Base-by-base conservation (phyloP, 2,888 invertebrate genomes). In the Drosophila melanocephala region DNA sequence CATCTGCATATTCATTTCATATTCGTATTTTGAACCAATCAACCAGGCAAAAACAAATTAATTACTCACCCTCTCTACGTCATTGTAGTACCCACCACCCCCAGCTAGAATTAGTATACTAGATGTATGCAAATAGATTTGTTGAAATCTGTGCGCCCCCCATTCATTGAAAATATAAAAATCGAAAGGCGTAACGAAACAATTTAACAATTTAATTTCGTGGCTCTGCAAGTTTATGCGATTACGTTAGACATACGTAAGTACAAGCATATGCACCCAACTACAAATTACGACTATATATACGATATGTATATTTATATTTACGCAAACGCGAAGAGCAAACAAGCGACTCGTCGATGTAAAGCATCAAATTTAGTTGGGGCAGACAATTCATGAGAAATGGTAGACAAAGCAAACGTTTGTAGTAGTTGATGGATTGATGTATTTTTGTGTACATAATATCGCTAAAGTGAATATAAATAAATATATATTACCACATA, bases 141-240 rank as follows among this genome's bases (percentile, higher is more conserved):
- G 44, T 64, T 57, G 28, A 69, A 74, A 77, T 57, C 51, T 60
- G 47, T 63, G 58, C 53, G 44, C n/a, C 60, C 55, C 59, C 72
- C 70, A 73, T 68, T 83, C 72, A 77, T 57, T 44, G 51, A 59
- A 42, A 66, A 59, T 55, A 35, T 30, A 39, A 64, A 72, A 73
- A 70, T 55, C 59, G 53, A 87, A 85, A 83, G 75, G 79, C 88
- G 79, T 81, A 88, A 81, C 84, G 73, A 67, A 87, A 85, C 86
- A 85, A 79, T 81, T 85, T 66, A 87, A 83, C 87, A 84, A 79
- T 79, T 85, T 61, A 73, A 81, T 83, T 86, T 81, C 42, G 81
- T 81, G 68, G 64, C 60, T 76, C 68, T 84, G 72, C 77, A 78
- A 87, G 77, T 87, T 76, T 63, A 67, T 75, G 58, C 75, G 83